phyloP scores from a whole-genome alignment of 1,140 invertebrate species.

The Drosophila carrolli region DNA sequence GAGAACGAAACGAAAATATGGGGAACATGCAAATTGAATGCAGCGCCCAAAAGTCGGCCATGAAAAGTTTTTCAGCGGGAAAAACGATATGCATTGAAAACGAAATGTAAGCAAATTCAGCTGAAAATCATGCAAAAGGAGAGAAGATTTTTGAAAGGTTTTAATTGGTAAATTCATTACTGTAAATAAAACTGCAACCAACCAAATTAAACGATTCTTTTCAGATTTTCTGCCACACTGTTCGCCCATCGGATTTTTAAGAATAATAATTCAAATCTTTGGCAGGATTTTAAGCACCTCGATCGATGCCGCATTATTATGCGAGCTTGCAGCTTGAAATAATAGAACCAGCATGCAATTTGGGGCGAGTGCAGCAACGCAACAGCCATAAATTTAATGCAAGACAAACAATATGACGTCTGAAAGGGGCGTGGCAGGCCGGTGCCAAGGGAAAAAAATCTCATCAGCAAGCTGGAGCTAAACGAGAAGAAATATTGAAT shows the following conservation, averaged over 20 bases:
- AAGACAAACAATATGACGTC: slow-evolving; percentile 58
- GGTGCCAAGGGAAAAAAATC: slow-evolving; percentile 48
- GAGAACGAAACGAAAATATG: slow-evolving; percentile 10
- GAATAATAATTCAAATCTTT: slow-evolving; percentile 3
- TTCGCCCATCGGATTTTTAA: background rate
- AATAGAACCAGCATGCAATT: slow-evolving; percentile 51
- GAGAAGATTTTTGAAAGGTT: slow-evolving; percentile 7
- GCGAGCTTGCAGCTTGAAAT: slow-evolving; percentile 52
- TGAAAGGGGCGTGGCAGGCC: slow-evolving; percentile 5
- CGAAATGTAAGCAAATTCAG: slow-evolving; percentile 7
- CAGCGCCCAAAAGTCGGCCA: slow-evolving; percentile 55
- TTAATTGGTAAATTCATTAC: slow-evolving; percentile 24
- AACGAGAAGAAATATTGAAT: slow-evolving; percentile 75
- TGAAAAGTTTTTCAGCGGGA: slow-evolving; percentile 3
- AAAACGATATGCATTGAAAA: background rate
- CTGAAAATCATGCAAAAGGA: slow-evolving; percentile 5
- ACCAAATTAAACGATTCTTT: background rate
- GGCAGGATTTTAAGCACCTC: background rate
- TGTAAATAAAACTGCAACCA: slow-evolving; percentile 4
- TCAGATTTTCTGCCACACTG: background rate
- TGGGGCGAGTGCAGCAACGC: slow-evolving; percentile 57
- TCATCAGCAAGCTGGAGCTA: slow-evolving; percentile 60
- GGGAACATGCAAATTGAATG: slow-evolving; percentile 21
- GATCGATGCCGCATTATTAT: slow-evolving; percentile 60
- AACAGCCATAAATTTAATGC: slow-evolving; percentile 69